Percentiles rank a stretch among this genome's conserved stretches.
These are phyloP conservation scores for Ernsta delagoae DNA, from an alignment of 2,888 invertebrate species.

Conservation along the genomic window DNA sequence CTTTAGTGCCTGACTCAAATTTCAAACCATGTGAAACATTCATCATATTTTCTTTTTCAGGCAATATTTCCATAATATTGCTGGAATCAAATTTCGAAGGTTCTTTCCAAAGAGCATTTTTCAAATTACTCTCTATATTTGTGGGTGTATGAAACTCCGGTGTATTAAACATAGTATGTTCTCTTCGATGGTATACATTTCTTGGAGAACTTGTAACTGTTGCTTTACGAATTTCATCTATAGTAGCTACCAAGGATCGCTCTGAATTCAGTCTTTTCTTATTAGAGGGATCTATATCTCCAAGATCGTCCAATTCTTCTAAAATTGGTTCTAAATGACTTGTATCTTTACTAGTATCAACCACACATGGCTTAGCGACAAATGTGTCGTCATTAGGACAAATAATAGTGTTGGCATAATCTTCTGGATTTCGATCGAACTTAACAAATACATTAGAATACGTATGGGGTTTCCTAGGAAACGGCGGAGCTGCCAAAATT, in stretches of 20 bases:
- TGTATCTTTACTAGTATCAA: conserved; percentile 79
- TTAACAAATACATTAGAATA: conserved; percentile 79
- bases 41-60: conserved; percentile 72
- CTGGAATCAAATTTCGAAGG: conserved; percentile 74
- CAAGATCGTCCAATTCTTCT: conserved; percentile 84
- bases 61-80: conserved; percentile 73
- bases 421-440: conserved; percentile 74
- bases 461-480: conserved; percentile 73
- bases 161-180: conserved; percentile 78
- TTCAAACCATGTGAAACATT: conserved; percentile 59
- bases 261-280: conserved; percentile 79
- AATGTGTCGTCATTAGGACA: conserved; percentile 79
- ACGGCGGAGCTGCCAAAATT: conserved; percentile 72
- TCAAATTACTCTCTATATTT: conserved; percentile 67
- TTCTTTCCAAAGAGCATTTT: conserved; percentile 78
- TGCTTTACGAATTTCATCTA: conserved; percentile 86
- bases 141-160: conserved; percentile 64
- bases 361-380: conserved; percentile 83
- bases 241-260: conserved; percentile 86
- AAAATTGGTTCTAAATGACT: conserved; percentile 82
- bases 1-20: conserved; percentile 59
- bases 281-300: conserved; percentile 68
- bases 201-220: conserved; percentile 84
- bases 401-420: conserved; percentile 82
- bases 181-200: conserved; percentile 82